Conservation (phyloP, 2,888 invertebrate species). For the Cacoxenus indagator region DNA sequence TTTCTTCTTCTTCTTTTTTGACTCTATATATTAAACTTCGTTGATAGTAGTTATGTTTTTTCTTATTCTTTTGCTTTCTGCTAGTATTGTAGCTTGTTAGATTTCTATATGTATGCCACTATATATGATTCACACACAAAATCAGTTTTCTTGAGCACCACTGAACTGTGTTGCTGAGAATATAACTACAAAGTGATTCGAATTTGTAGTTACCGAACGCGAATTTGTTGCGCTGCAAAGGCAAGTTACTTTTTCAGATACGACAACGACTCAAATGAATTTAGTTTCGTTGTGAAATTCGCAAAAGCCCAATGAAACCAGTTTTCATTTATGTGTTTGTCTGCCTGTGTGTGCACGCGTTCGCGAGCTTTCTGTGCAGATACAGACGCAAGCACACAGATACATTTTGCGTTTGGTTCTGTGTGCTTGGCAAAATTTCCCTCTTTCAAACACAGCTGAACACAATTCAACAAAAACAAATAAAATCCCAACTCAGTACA, state of each 20-base stretch:
- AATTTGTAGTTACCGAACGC: background rate
- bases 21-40: background rate
- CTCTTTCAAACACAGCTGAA: no score
- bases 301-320: slow-evolving; percentile 47
- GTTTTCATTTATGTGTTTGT: slow-evolving; percentile 39
- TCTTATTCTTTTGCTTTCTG: slow-evolving; percentile 34
- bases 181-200: slow-evolving; percentile 42
- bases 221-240: background rate
- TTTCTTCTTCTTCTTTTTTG: background rate
- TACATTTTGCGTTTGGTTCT: background rate
- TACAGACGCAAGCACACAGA: background rate
- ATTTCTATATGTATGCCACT: slow-evolving; percentile 1
- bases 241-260: background rate
- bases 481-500: background rate
- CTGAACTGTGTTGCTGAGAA: slow-evolving; percentile 10
- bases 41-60: slow-evolving; percentile 22
- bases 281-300: slow-evolving; percentile 68
- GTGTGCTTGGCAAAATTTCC: no score
- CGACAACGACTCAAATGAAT: slow-evolving; percentile 39
- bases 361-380: slow-evolving; percentile 25
- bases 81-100: slow-evolving; percentile 39
- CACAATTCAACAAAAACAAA: background rate
- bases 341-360: slow-evolving; percentile 28
- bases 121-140: slow-evolving; percentile 14
- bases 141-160: background rate